Percentiles rank a stretch among this genome's conserved stretches.
Conservation (phyloP, 2,113 vertebrate species). For the Sisor rabdophorus region DNA sequence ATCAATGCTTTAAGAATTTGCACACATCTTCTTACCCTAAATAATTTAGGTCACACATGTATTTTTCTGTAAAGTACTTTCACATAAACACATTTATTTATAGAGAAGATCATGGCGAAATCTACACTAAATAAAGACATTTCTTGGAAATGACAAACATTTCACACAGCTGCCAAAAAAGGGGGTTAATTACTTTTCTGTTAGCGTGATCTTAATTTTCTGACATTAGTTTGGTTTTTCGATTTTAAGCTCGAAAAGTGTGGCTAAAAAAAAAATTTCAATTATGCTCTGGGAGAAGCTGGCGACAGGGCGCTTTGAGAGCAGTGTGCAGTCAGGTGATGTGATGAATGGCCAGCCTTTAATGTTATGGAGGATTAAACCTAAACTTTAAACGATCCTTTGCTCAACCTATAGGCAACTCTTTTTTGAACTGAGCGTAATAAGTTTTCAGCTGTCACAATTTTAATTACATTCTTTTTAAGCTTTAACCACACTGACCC, state of each 20-base stretch:
- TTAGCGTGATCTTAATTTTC: slow-evolving; percentile 62
- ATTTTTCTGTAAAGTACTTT: background rate
- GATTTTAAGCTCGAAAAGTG: slow-evolving; percentile 55
- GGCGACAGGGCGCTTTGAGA: slow-evolving; percentile 63
- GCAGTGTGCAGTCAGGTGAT: slow-evolving; percentile 66
- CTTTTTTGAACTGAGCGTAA: slow-evolving; percentile 69
- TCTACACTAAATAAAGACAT: background rate
- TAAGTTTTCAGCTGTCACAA: slow-evolving; percentile 71
- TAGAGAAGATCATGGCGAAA: too few species aligned
- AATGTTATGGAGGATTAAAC: slow-evolving; percentile 76
- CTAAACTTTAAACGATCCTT: slow-evolving; percentile 72
- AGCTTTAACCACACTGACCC: slow-evolving; percentile 65
- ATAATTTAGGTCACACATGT: background rate
- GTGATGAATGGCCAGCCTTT: slow-evolving; percentile 74
- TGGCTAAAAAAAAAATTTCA: slow-evolving; percentile 61
- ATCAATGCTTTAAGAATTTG: background rate
- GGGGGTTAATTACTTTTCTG: slow-evolving; percentile 38
- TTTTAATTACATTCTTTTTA: slow-evolving; percentile 77
- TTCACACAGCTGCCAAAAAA: background rate
- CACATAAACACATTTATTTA: background rate
- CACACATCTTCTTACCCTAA: background rate
- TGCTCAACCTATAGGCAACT: slow-evolving; percentile 67
- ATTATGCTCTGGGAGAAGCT: slow-evolving; percentile 64
- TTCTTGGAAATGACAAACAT: background rate
- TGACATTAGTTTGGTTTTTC: slow-evolving; percentile 62